Base-by-base conservation (phyloP, 2,113 vertebrate genomes). In the Theristicus caerulescens region DNA sequence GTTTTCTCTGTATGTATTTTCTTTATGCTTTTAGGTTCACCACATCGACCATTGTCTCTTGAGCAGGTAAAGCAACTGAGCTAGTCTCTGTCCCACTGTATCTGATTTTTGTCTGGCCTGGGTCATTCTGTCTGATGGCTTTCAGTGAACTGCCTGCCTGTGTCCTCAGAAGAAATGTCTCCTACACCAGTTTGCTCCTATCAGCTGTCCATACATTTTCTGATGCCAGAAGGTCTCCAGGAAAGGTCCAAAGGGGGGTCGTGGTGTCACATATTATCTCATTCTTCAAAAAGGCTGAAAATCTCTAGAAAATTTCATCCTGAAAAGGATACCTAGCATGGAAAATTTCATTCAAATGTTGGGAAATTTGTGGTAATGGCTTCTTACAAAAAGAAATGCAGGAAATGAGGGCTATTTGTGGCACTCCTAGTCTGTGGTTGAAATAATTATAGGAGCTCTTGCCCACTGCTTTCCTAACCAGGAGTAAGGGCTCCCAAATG, bases 51-150 rank as follows among this genome's bases (percentile, higher is more conserved):
- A 31, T 54, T 25, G 27, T 21, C 36, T 61, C 51, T 71, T 58
- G 42, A 92, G 72, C 22, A 84, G 47, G 38, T 70, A 14, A 54
- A 89, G 27, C 34, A 74, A 59, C 67, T 82, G 40, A 93, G 19
- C 10, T 47, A 14, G 26, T 36, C 36, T 81, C 22, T 4, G 7
- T 86, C 13, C 27, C 47, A 36, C 40, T 57, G 44, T 25, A 44
- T 42, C 40, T 0, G 0, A 11, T 6, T 79, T 82, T 71, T 4
- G 1, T 76, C 57, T 58, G 54, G n/a, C 44, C 44, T 61, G 25
- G 8, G 25, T 52, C 62, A 61, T 67, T 67, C 1, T 7, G 15
- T 40, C 5, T 8, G 22, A 32, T 6, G n/a, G 31, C 7, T 82
- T 67, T 42, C 66, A 65, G 40, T 55, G 71, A 88, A 31, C 46